phyloP scores from a whole-genome alignment of 2,113 vertebrate species.

The Eulacestoma nigropectus region DNA sequence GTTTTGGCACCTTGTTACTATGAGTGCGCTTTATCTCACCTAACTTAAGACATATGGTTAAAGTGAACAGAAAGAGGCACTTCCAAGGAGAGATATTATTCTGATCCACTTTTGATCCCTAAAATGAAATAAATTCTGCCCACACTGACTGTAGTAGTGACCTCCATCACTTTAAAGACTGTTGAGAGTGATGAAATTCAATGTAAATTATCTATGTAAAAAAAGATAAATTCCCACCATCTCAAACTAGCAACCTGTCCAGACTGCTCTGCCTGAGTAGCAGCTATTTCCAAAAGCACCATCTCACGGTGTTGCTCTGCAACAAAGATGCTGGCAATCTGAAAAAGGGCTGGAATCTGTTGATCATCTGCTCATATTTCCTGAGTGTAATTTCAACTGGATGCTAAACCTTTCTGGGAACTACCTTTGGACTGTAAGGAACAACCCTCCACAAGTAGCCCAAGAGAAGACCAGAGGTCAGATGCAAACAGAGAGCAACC shows the following conservation, averaged over 20 bases:
- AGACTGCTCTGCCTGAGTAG: not conserved
- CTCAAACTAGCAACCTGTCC: not conserved
- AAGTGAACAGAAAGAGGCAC: not conserved
- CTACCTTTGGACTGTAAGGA: not conserved
- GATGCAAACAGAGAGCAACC: not conserved
- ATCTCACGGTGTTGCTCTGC: not conserved
- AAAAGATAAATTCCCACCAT: not conserved
- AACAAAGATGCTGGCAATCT: not conserved
- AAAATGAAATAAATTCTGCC: not conserved
- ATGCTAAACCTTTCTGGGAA: not conserved
- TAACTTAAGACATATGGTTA: not conserved
- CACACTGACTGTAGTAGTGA: not conserved
- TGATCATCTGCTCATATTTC: not conserved
- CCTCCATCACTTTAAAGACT: not conserved
- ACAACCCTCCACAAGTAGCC: not conserved
- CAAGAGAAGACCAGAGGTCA: not conserved
- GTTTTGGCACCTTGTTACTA: not conserved
- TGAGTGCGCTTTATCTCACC: not conserved
- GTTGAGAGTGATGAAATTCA: not conserved
- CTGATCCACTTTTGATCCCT: not conserved
- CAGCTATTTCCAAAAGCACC: not conserved
- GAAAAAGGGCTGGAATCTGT: not conserved
- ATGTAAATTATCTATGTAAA: not conserved
- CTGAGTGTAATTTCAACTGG: not conserved
- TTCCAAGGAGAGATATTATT: not conserved